Conservation (phyloP, 2,113 vertebrate species). For the Saiga tatarica region DNA sequence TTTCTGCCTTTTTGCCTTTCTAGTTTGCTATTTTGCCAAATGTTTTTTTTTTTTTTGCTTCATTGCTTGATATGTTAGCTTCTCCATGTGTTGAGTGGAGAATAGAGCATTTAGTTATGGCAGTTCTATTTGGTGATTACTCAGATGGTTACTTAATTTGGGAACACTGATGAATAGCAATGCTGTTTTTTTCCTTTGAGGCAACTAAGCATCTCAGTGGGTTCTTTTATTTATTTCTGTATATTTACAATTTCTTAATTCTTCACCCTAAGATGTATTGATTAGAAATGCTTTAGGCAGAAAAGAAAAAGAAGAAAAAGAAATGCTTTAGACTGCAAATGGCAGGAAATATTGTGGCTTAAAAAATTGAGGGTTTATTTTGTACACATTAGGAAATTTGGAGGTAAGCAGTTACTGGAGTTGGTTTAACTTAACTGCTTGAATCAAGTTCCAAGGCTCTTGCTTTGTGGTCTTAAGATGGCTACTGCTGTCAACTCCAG, state of each 20-base stretch:
- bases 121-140: not conserved
- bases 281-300: not conserved
- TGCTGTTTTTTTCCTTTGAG: not conserved
- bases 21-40: not conserved
- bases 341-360: not conserved
- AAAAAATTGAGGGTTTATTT: not conserved
- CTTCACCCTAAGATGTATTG: not conserved
- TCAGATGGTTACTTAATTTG: not conserved
- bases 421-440: not conserved
- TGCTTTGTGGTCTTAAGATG: not conserved
- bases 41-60: not conserved
- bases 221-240: not conserved
- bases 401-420: not conserved
- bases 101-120: not conserved
- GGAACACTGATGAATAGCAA: not conserved
- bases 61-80: not conserved
- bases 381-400: not conserved
- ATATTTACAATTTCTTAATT: not conserved
- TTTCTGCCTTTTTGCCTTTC: not conserved
- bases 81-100: not conserved
- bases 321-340: not conserved
- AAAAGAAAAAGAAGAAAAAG: not conserved
- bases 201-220: not conserved
- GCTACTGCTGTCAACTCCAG: not conserved
- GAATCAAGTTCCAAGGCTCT: not conserved